Evolutionary conservation across 2,888 invertebrate species (phyloP), one percentile per base, ranked within the genome.

Genomic region (Agrilus cyanescens): DNA sequence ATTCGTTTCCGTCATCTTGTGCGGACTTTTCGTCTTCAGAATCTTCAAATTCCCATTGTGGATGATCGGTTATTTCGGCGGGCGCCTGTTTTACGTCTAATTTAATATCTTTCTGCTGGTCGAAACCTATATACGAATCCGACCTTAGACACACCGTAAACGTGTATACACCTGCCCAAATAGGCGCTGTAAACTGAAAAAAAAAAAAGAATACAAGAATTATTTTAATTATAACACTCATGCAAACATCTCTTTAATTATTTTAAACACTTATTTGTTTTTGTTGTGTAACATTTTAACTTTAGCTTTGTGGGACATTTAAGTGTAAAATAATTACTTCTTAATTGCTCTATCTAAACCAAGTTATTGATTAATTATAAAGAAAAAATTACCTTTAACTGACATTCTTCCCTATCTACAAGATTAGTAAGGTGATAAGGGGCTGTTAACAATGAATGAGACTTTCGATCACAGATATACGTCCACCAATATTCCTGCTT

Each of bases 401-500:
- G 90, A 53, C 95, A 82, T 72, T 91, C 91, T 70, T 94, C 93
- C 54, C 80, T 71, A 58, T 82, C 79, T 36, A 90, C 85, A 46
- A 99, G 78, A 65, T 89, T 90, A 41, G 96, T 96, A 48, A 97
- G 82, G 61, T 94, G 86, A 62, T 87, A 85, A 33, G 97, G 96
- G 53, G 90, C 85, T 38, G 96, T 91, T 52, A 96, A 77, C 55
- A 99, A 70, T 48, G 87, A 85, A 62, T 83, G 84, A 52, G 86
- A 87, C 69, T 93, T 96, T 57, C 90, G 81, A 71, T 99, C 97
- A 68, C 89, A 88, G 55, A 98, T 85, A 67, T 97, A 98, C 51
- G 96, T 85, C 96, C 97, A 99, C 97, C 98, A 99, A 70, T 87
- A 96, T 68, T 99, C 98, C 65, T 95, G 95, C 65, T 98, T 94